Evolutionary conservation across 37 sponge, comb jelly and placozoan species (phyloP), one percentile per base, ranked within the genome.

Genomic region (Eunapius fragilis): DNA sequence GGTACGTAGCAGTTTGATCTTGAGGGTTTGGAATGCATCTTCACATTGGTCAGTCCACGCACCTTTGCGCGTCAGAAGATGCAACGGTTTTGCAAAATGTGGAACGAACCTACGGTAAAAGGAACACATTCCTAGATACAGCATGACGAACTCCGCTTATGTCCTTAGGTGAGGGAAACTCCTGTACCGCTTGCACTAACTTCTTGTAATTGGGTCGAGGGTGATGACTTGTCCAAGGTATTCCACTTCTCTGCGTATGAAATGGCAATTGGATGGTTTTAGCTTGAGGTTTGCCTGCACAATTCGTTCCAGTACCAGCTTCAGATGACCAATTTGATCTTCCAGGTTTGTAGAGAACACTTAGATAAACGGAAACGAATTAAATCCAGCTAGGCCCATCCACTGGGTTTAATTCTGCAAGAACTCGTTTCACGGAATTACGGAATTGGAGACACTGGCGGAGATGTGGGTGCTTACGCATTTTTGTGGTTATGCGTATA

Each of bases 251-350:
- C 34, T n/a, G 11, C 67, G 3, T 19, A 82, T n/a, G 37, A 87
- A 87, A 1, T 73, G 30, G 14, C 88, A 87, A 26, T 87, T 87
- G 31, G 30, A 13, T 41, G 88, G 88, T 74, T 87, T 87, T 30
- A 84, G 67, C 67, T 84, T 84, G 24, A 84, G 75, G 33, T 38
- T 38, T 11, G 67, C 58, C 14, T 47, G 14, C 32, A 27, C 22
- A 2, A 84, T 22, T 24, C 75, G 75, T 9, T 73, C 33, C 11
- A 86, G 24, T 27, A 86, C 86, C 32, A 9, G 34, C 23, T n/a
- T 31, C 34, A 86, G 71, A 32, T 86, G 86, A 7, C 32, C 35
- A 7, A 81, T 14, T 31, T 86, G 91, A 19, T 85, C 87, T 69
- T 81, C 82, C 4, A 80, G 35, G 70, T 70, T 86, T 23, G 31